Base-by-base conservation (phyloP, 1,140 invertebrate species). In the Drosophila pseudoananassae region DNA sequence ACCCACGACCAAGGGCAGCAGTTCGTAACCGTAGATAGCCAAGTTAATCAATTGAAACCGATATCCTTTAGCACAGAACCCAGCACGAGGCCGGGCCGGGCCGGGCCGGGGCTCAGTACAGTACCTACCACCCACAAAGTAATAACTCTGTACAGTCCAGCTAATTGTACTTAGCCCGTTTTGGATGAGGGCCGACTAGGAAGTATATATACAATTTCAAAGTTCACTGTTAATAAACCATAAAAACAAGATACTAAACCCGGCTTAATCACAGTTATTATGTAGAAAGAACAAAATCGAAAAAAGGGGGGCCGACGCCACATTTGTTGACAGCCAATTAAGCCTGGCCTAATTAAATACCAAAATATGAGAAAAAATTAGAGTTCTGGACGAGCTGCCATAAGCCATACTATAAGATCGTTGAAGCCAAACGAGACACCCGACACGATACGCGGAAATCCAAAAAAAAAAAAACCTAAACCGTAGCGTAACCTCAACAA, bases 151-250 rank as follows among this genome's bases (percentile, higher is more conserved):
- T 20, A 20, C 20, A 20, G 20, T 20, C 20, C 20, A 20, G 20
- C 20, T 20, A 20, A 20, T 20, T 20, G 20, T 20, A 20, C 20
- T 20, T 20, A 20, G 20, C 20, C 20, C 20, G 3, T 20, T 20
- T 20, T 20, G 20, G 20, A 20, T 20, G 20, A 20, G 20, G 31
- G 31, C 8, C 8, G 27, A 29, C 8, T 29, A 6, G 4, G 20
- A 14, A 38, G 50, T 53, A 50, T 68, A 57, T 53, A 50, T 68
- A 57, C 45, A 65, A 61, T 71, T 71, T 64, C 50, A 87, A 77
- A 88, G 72, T 88, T 88, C 83, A 89, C 54, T 89, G 83, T 88
- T 89, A 88, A 88, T 83, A 88, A 70, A 74, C 74, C 78, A 87
- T 87, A 59, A 55, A 74, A 59, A 57, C 50, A 27, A 50, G 69